phyloP scores from a whole-genome alignment of 2,888 invertebrate genomes.

The Stomorhina lunata region DNA sequence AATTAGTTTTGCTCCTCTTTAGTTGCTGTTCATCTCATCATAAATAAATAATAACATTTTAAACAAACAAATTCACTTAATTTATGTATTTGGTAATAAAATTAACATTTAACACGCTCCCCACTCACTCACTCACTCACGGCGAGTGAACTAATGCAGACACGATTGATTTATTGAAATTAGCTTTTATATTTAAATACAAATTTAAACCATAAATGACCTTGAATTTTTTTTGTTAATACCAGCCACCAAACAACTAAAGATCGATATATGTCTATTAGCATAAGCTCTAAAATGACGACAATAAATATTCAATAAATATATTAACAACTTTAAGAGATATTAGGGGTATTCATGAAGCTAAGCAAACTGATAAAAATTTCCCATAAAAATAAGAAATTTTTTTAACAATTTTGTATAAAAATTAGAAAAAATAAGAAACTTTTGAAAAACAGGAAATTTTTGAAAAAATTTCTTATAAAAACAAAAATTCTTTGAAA shows the following conservation, averaged over 20 bases:
- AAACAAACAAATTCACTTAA: constrained; percentile 20
- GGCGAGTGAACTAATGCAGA: not conserved
- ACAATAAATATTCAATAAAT: constrained; percentile 25
- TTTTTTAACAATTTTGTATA: too few relatives aligned
- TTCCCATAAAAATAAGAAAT: too few relatives aligned
- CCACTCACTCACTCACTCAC: not conserved
- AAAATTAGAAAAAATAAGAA: too few relatives aligned
- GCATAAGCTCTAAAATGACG: constrained; percentile 28
- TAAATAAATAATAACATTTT: constrained; percentile 37
- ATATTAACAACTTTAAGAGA: not conserved
- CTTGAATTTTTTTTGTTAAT: too few relatives aligned
- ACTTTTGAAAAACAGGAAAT: too few relatives aligned
- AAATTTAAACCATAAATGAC: constrained; percentile 39
- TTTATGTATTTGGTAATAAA: not conserved
- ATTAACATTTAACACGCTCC: too few relatives aligned
- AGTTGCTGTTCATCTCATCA: constrained; percentile 1
- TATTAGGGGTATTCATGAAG: constrained; percentile 12
- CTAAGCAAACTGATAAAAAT: too few relatives aligned
- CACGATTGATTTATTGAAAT: constrained; percentile 32
- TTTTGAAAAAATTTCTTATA: too few relatives aligned
- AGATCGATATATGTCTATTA: constrained; percentile 17
- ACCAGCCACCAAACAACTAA: too few relatives aligned
- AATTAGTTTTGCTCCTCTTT: not conserved
- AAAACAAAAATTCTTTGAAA: too few relatives aligned
- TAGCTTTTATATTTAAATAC: constrained; percentile 29